Evolutionary conservation across 2,113 vertebrate species (phyloP).

Genomic region (Equus przewalskii): DNA sequence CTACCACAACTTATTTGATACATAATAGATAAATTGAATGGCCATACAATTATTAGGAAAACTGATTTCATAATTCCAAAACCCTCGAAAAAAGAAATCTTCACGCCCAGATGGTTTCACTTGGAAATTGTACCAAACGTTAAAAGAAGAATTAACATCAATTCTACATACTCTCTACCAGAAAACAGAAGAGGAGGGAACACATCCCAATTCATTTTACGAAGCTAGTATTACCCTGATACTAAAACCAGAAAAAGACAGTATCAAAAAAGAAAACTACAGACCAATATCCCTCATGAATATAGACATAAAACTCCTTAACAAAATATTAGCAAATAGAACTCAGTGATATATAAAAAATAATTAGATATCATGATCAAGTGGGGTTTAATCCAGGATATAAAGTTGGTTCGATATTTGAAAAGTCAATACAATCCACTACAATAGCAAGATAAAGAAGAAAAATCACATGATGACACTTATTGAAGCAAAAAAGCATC

Average conservation of each 20-base stretch:
- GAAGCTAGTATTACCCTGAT: background rate
- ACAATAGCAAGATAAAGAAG: slow-evolving; percentile 21
- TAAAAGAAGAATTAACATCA: slow-evolving; percentile 11
- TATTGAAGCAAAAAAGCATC: background rate
- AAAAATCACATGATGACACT: background rate
- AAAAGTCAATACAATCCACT: background rate
- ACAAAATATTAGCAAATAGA: background rate
- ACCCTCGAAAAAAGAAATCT: background rate
- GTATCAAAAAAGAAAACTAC: background rate
- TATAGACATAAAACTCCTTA: background rate
- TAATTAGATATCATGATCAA: background rate
- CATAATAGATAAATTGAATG: background rate
- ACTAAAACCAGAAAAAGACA: background rate
- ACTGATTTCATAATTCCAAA: slow-evolving; percentile 3
- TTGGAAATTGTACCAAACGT: background rate
- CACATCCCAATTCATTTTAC: background rate
- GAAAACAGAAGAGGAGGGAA: background rate
- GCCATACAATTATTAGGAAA: background rate
- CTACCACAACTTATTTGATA: background rate
- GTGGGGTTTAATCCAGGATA: background rate
- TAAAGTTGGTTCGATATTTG: background rate
- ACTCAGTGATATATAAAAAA: background rate
- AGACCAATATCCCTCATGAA: background rate
- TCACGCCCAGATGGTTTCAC: background rate
- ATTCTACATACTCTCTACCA: background rate